Evolutionary conservation across 2,797 vertebrate genomes (phyloP), one percentile per base, ranked within the genome.

Genomic region (Sebastes flavidus): DNA sequence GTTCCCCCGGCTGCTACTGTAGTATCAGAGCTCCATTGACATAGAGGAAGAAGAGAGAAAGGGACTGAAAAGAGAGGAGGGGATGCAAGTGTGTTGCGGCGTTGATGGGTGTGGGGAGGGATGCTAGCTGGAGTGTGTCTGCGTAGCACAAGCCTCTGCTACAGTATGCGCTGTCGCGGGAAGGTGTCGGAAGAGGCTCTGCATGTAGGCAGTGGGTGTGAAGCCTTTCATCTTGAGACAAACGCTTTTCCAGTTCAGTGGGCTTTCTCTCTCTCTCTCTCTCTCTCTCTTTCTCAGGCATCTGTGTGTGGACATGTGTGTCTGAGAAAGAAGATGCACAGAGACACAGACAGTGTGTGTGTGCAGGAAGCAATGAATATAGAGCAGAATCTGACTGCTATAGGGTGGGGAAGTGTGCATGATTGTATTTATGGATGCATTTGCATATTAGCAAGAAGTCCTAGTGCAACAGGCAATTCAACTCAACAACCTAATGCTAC

Each of bases 191-290:
- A 91, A 94, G 92, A 91, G 81, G 88, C 91, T 93, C 88, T 89
- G 92, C 92, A 94, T 95, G 96, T 95, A 95, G 95, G 95, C 95
- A 94, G 94, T 90, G 95, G 94, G 95, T 95, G 95, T 95, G 95
- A 96, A 95, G 94, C 93, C 95, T 96, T 96, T 96, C 94, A 96
- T 96, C 94, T 96, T 88, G 88, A 96, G 92, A 95, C 92, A 94
- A 95, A 95, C 54, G 95, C 90, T 95, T 94, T 95, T 94, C 92
- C 89, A 93, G 88, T 94, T 96, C 89, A 93, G 88, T 77, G 84
- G 89, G 92, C 84, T 92, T 85, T 87, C 78, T 88, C 83, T 87
- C 76, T 82, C 73, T 86, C 73, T 82, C 82, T 65, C 59, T 78
- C 56, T 73, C 67, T 68, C 59, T 58, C 59, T 61, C 38, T 59